Evolutionary conservation across 1,140 invertebrate genomes (phyloP).

Genomic region (Drosophila seguyi): DNA sequence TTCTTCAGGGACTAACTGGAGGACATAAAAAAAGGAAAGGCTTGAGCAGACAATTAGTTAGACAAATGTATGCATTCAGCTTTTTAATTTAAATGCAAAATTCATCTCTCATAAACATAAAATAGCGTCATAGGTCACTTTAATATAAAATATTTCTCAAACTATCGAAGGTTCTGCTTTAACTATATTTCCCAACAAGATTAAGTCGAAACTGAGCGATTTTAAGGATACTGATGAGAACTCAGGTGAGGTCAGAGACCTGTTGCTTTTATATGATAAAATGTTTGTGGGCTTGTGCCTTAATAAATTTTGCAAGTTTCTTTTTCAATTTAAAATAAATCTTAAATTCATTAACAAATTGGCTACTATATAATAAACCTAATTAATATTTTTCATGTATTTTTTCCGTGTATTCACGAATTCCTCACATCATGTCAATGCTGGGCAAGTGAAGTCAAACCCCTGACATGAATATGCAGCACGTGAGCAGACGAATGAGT

Average conservation of each 20-base stretch:
- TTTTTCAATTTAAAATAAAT: not conserved
- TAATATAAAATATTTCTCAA: no score
- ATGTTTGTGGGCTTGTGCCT: not conserved
- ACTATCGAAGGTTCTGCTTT: not conserved
- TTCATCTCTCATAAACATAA: not conserved
- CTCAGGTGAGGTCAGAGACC: not conserved
- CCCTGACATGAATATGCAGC: conserved; percentile 52
- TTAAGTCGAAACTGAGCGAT: not conserved
- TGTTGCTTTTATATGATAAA: not conserved
- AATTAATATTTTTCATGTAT: not conserved
- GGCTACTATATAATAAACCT: no score
- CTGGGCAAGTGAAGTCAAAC: conserved; percentile 16
- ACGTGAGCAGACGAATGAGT: conserved; percentile 39
- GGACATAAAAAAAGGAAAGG: not conserved
- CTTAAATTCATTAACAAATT: not conserved
- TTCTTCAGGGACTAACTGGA: not conserved
- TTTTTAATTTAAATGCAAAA: not conserved
- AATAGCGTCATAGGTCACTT: not conserved
- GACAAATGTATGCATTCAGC: not conserved
- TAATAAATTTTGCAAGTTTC: not conserved
- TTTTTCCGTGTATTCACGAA: not conserved
- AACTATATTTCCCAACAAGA: not conserved
- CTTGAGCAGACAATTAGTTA: not conserved
- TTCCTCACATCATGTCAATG: not conserved
- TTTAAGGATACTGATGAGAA: not conserved